Evolutionary conservation across 2,888 invertebrate genomes (phyloP).

Genomic region (Morinoia aosen): DNA sequence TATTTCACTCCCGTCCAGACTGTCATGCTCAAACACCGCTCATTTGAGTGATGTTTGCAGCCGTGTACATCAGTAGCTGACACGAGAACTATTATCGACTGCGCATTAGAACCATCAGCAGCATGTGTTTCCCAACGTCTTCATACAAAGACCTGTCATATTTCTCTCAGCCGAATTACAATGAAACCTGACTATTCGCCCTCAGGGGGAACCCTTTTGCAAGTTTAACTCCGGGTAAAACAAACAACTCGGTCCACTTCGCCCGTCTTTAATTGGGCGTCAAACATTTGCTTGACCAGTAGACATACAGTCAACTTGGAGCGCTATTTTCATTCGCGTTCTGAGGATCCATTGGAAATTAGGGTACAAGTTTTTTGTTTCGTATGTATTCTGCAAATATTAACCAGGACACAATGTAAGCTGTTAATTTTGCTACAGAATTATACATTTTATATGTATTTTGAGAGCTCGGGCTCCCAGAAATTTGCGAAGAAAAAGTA

Average conservation of each 20-base stretch:
- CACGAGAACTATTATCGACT: constrained; percentile 22
- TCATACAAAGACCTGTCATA: constrained; percentile 28
- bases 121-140: constrained; percentile 38
- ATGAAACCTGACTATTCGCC: constrained; percentile 24
- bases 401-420: neutral
- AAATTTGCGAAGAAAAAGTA: neutral
- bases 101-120: neutral
- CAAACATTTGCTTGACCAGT: constrained; percentile 44
- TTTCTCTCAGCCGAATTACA: constrained; percentile 40
- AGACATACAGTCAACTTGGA: neutral
- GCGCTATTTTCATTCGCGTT: neutral
- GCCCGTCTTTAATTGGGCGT: constrained; percentile 5
- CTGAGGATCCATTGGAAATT: neutral
- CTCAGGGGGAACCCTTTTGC: neutral
- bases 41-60: neutral
- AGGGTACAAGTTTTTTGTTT: neutral
- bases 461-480: neutral
- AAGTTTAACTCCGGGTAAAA: neutral
- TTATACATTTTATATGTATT: neutral
- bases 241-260: neutral
- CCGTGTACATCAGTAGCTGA: neutral
- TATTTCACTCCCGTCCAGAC: neutral
- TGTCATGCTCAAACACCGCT: neutral
- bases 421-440: too few species aligned
- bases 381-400: neutral